Base-by-base conservation (phyloP, 2,888 invertebrate genomes). In the Parnassius smintheus region DNA sequence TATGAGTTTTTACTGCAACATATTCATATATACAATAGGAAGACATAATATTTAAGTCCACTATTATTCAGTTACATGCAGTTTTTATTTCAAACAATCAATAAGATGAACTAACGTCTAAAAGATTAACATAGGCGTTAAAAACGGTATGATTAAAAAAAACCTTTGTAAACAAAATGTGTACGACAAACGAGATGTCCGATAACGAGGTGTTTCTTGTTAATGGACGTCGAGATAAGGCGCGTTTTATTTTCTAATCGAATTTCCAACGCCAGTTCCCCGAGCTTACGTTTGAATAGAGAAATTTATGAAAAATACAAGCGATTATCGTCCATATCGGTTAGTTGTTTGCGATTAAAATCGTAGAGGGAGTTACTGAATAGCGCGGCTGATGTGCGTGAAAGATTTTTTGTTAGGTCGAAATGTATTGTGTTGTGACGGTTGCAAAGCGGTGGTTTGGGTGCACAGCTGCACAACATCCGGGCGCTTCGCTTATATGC, bases 391-490 rank as follows among this genome's bases (percentile, higher is more conserved):
- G 68, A 66, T 60, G 67, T 65, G 65, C 66, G 69, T 68, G 66
- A 68, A 69, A 62, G 67, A 61, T 75, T 78, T 82, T 78, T 81
- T 80, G 73, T 75, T 70, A 63, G 49, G 73, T 71, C 72, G 55
- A 55, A 63, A 56, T 63, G 63, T 56, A 62, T 67, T 56, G 62
- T 54, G 56, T 67, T 56, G 62, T 54, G 56, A 65, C 59, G 62
- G 65, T 64, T 66, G 69, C 68, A 69, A 65, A 70, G 68, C 65
- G 65, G 65, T 61, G 59, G 72, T 75, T 76, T 72, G 75, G 76
- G 71, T 78, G 80, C 79, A 82, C 88, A 88, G 86, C 86, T 88
- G 87, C 83, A 74, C 66, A 69, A 73, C 82, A 85, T 86, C 86
- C 86, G 86, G 83, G 72, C 75, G 73, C 67, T 68, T 69, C 73